phyloP scores from a whole-genome alignment of 2,113 vertebrate species.

The Oreocharis arfaki region DNA sequence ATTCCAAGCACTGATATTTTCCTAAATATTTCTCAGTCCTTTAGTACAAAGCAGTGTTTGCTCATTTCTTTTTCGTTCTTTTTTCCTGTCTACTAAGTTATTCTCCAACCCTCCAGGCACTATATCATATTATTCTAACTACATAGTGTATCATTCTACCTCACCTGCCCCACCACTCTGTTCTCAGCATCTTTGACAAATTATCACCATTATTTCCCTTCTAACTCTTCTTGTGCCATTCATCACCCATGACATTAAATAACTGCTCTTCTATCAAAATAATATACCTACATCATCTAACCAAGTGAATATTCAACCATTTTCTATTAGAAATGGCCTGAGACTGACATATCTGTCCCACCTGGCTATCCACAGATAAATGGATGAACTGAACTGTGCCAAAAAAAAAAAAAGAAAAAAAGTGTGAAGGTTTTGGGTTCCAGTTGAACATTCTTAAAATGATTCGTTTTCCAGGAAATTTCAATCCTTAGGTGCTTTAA shows the following conservation, averaged over 20 bases:
- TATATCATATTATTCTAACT: conserved; percentile 51
- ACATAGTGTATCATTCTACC: conserved; percentile 35
- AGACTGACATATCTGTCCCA: conserved; percentile 48
- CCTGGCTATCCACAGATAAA: conserved; percentile 42
- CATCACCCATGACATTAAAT: conserved; percentile 63
- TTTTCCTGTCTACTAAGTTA: not conserved
- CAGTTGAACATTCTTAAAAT: not conserved
- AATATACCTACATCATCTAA: conserved; percentile 64
- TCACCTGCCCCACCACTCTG: conserved; percentile 39
- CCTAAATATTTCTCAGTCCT: not conserved
- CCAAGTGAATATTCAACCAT: conserved; percentile 59
- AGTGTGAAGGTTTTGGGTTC: not conserved
- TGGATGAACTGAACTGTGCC: not conserved
- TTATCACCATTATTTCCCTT: conserved; percentile 62
- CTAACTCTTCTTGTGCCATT: conserved; percentile 52
- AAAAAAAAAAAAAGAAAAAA: not conserved
- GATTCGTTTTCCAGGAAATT: not conserved
- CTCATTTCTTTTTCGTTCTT: not conserved
- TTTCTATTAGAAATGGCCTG: conserved; percentile 40
- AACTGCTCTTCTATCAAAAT: conserved; percentile 67
- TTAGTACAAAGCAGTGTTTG: not conserved
- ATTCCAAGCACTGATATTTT: not conserved
- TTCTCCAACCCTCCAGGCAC: not conserved
- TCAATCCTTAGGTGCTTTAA: not conserved
- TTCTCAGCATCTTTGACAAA: conserved; percentile 56